Conservation (phyloP, 2,888 invertebrate genomes). For the Troides aeacus region DNA sequence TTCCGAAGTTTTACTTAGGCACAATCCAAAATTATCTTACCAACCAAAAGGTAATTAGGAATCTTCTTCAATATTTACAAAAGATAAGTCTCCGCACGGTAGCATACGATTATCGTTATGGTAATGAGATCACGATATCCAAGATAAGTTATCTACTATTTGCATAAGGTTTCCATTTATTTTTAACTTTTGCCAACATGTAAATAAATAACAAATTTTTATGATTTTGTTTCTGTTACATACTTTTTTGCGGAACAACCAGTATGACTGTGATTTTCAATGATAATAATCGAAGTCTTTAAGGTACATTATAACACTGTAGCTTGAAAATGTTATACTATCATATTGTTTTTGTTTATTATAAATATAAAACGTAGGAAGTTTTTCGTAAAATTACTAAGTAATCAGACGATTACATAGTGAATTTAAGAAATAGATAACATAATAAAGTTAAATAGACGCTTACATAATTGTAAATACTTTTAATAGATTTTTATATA, state of each 20-base stretch:
- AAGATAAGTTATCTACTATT: conserved; percentile 26
- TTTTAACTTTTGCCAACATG: conserved; percentile 7
- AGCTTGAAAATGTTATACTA: too few relatives aligned
- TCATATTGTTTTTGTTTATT: too few relatives aligned
- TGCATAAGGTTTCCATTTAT: conserved; percentile 14
- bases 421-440: too few relatives aligned
- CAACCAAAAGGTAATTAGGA: conserved; percentile 68
- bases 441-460: too few relatives aligned
- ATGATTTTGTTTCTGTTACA: neutral
- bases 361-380: too few relatives aligned
- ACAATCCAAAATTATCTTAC: conserved; percentile 63
- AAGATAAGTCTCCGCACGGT: conserved; percentile 67
- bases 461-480: too few relatives aligned
- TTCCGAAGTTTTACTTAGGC: conserved; percentile 47
- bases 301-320: too few relatives aligned
- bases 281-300: neutral
- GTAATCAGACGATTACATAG: too few relatives aligned
- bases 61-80: conserved; percentile 68
- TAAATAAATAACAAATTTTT: neutral
- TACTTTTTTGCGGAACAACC: neutral
- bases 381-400: too few relatives aligned
- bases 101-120: conserved; percentile 49
- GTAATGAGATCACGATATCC: conserved; percentile 39
- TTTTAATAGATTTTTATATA: too few relatives aligned
- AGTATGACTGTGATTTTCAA: neutral